phyloP scores from a whole-genome alignment of 2,797 vertebrate genomes.

The Syndactyla subalaris region DNA sequence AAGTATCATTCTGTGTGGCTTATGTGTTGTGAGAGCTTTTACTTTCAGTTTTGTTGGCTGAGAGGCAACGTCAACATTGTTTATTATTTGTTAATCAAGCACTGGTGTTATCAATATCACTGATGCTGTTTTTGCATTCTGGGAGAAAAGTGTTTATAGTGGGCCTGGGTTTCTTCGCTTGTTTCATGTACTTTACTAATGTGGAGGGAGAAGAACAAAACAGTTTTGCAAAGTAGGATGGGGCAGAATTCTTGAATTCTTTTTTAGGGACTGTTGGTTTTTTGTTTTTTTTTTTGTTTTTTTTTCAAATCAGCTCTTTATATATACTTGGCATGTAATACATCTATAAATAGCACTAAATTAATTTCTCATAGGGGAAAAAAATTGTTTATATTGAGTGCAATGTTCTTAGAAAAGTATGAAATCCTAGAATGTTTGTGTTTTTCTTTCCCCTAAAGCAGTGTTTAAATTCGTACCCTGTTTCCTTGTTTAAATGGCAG shows the following conservation, averaged over 20 bases:
- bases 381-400: background rate
- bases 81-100: background rate
- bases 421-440: background rate
- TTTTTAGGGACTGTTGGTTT: background rate
- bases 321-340: background rate
- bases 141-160: background rate
- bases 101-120: background rate
- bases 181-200: background rate
- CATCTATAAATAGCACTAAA: background rate
- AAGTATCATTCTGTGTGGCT: background rate
- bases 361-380: background rate
- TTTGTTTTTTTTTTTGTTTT: background rate
- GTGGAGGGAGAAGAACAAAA: background rate
- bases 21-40: background rate
- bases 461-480: background rate
- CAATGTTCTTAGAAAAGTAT: background rate
- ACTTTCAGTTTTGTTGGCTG: background rate
- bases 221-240: background rate
- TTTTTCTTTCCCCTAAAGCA: background rate
- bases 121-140: background rate
- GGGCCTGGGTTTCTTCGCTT: background rate
- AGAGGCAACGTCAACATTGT: background rate
- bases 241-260: background rate
- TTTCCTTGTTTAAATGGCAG: conserved; percentile 65
- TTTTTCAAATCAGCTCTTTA: background rate